Base-by-base conservation (phyloP, 2,113 vertebrate species). In the Cavia aperea region DNA sequence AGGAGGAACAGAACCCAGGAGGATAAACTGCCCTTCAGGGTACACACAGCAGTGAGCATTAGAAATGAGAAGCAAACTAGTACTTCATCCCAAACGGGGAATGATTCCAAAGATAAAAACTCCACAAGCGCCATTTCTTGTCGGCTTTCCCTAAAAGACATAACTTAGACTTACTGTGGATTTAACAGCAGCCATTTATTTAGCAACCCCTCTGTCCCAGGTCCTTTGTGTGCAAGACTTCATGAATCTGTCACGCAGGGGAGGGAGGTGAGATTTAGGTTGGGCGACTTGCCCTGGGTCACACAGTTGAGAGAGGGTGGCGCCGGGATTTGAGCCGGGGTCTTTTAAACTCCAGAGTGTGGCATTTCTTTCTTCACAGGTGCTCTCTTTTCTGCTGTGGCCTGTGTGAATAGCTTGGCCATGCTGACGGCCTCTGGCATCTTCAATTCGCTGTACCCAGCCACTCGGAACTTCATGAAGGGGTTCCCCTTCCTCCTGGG, bases 401-500 rank as follows among this genome's bases (percentile, higher is more conserved):
- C 98, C 89, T 99, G 99, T 51, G 97, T 99, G 95, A 97, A 99
- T 96, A 98, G 97, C 8, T 88, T 99, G 46, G 99, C 98, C 84
- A 98, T 97, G 1, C 97, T 99, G 14, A 97, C 97, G 39, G 97
- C 99, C 85, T 98, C 98, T 0, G 95, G 98, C 12, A 83, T 99
- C 93, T 99, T 99, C 97, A 99, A 98, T 96, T 98, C 98, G 0
- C 96, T 99, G 63, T 99, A 99, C 96, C 98, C 99, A 33, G 98
- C 98, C 92, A 99, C 97, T 0, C 97, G 99, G 94, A 96, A 98
- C 97, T 98, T 99, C 96, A 98, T 99, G 98, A 99, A 98, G 93
- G 99, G 99, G 2, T 99, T 99, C 94, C 96, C 99, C 0, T 99
- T 99, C 97, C 98, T 99, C 16, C 98, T 99, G 0, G 99, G 98